Evolutionary conservation across 2,888 invertebrate genomes (phyloP), one percentile per base, ranked within the genome.

Genomic region (Priocnemis perturbator): DNA sequence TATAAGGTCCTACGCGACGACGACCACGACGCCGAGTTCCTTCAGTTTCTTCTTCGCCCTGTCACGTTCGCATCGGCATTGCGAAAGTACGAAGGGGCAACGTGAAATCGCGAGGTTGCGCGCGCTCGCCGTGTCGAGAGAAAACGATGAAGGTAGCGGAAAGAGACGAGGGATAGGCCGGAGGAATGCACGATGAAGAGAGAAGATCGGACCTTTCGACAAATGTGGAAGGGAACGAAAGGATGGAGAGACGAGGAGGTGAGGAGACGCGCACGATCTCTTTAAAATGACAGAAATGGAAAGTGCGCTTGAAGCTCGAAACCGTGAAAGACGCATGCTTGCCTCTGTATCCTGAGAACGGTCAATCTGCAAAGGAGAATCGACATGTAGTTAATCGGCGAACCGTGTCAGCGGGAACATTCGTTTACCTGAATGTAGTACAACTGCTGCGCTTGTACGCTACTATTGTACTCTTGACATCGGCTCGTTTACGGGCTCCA

Each of bases 201-300:
- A 62, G 30, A 15, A 55, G n/a, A n/a, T n/a, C n/a, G n/a, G n/a
- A n/a, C n/a, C n/a, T n/a, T n/a, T n/a, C n/a, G n/a, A n/a, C n/a
- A n/a, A n/a, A n/a, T n/a, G n/a, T n/a, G n/a, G 56, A 53, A 64
- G 66, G 58, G 45, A 30, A 52, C 19, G 45, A 45, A 50, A 15
- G 4, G 47, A 48, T 0, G 23, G 52, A 47, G 20, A 44, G 50
- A 21, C 37, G 64, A 67, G 59, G 60, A 37, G 59, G 19, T 58
- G 63, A 60, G 37, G 11, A 26, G 55, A 62, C 59, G n/a, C 53
- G 64, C 71, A 66, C 63, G 67, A 71, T 53, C 75, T 81, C 76
- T 78, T 81, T 73, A 76, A 78, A 75, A 82, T 82, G 73, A 78
- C 73, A 83, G 83, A 84, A 82, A 86, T 82, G 81, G 83, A 85